Conservation (phyloP, 2,888 invertebrate genomes). For the Scaptomyza polygonia region DNA sequence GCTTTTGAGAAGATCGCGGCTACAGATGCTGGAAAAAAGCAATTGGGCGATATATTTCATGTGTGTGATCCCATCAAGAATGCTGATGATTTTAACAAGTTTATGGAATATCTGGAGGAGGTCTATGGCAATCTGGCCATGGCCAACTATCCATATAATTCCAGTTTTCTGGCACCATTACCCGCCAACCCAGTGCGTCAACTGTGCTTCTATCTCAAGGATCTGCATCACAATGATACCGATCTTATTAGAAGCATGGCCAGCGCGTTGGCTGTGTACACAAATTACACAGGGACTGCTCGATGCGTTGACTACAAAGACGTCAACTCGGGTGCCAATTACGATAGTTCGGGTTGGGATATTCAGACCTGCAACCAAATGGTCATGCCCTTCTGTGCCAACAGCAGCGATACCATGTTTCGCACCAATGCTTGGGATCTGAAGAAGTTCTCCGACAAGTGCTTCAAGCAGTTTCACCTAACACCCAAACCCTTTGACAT, state of each 20-base stretch:
- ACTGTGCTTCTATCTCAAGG: conserved; percentile 86
- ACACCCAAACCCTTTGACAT: conserved; percentile 88
- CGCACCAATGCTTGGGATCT: conserved; percentile 91
- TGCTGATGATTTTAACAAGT: conserved; percentile 85
- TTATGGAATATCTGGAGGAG: conserved; percentile 90
- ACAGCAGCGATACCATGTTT: conserved; percentile 93
- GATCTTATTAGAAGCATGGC: conserved; percentile 86
- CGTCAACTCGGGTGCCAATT: conserved; percentile 87
- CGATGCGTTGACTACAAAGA: conserved; percentile 89
- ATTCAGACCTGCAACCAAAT: conserved; percentile 98
- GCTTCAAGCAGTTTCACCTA: conserved; percentile 89
- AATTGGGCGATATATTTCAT: conserved; percentile 90
- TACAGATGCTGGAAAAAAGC: conserved; percentile 88
- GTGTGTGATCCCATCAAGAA: conserved; percentile 90
- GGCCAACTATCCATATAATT: conserved; percentile 97
- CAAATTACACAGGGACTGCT: conserved; percentile 91
- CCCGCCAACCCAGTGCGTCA: conserved; percentile 93
- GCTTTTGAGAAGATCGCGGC: conserved; percentile 87
- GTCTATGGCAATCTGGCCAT: conserved; percentile 94
- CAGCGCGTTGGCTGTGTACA: conserved; percentile 89
- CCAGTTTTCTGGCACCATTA: conserved; percentile 91
- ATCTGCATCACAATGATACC: conserved; percentile 43
- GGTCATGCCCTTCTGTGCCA: conserved; percentile 96
- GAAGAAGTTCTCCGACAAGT: conserved; percentile 87
- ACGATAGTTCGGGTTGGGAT: conserved; percentile 86